These are phyloP conservation scores for Rutilus rutilus DNA, from an alignment of 2,113 vertebrate genomes.

Conservation along the genomic window DNA sequence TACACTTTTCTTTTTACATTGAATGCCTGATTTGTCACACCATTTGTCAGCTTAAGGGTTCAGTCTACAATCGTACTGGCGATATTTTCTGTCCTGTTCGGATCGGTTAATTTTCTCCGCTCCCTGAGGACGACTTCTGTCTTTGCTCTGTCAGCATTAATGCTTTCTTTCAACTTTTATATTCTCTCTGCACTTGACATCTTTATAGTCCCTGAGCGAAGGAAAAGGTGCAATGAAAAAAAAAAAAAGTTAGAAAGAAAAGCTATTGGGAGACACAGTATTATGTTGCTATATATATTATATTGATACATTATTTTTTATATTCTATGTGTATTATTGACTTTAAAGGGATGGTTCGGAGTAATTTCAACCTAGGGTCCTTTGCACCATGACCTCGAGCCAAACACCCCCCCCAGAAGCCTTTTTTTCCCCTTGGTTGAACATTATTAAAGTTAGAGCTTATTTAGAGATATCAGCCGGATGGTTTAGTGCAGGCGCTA, in stretches of 20 bases:
- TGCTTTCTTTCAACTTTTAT: not conserved
- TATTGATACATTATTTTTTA: no score
- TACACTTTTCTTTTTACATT: not conserved
- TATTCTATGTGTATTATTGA: no score
- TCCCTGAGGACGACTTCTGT: constrained; percentile 5
- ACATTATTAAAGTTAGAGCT: no score
- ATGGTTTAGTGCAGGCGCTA: no score
- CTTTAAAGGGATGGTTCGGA: no score
- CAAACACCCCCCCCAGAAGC: no score
- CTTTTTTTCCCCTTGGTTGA: no score
- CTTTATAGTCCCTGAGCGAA: not conserved
- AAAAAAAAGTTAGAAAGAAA: not conserved
- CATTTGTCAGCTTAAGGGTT: not conserved
- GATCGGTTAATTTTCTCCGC: not conserved
- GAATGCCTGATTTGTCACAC: not conserved
- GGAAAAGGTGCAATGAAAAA: not conserved
- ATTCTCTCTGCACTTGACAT: not conserved
- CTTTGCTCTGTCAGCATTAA: not conserved
- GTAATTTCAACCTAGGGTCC: no score
- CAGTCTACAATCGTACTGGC: not conserved
- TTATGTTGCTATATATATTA: no score
- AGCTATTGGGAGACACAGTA: not conserved
- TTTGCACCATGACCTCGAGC: no score
- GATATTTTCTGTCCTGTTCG: not conserved
- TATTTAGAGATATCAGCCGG: no score